Conservation (phyloP, 2,113 vertebrate genomes). For the Erinaceus europaeus region DNA sequence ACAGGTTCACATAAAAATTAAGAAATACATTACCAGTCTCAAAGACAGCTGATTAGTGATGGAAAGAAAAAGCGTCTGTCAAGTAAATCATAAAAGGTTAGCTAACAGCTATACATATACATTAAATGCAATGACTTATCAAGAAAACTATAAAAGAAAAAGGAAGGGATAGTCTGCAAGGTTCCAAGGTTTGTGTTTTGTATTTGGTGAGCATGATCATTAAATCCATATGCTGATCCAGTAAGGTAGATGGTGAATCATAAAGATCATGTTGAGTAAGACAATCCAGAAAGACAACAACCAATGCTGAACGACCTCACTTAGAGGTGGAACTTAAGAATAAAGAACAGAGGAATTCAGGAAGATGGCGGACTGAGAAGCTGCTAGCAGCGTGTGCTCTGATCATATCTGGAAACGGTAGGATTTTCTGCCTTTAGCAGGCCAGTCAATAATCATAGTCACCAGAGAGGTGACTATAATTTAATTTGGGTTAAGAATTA, state of each 20-base stretch:
- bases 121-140: background rate
- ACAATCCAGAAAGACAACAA: too few species aligned
- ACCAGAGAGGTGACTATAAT: too few species aligned
- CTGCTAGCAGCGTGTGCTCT: too few species aligned
- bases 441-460: too few species aligned
- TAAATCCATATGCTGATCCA: background rate
- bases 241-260: background rate
- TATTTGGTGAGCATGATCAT: background rate
- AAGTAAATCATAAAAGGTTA: slow-evolving; percentile 4
- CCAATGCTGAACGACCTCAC: too few species aligned
- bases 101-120: background rate
- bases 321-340: too few species aligned
- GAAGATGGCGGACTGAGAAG: too few species aligned
- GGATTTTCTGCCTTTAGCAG: too few species aligned
- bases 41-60: background rate
- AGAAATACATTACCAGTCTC: slow-evolving; percentile 32
- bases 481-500: too few species aligned
- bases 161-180: background rate
- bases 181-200: background rate
- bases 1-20: slow-evolving; percentile 13
- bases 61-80: background rate
- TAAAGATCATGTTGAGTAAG: background rate
- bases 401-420: too few species aligned
- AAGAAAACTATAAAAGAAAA: background rate
- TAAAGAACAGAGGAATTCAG: too few species aligned